Conservation (phyloP, 2,797 vertebrate genomes). For the Limosa lapponica region DNA sequence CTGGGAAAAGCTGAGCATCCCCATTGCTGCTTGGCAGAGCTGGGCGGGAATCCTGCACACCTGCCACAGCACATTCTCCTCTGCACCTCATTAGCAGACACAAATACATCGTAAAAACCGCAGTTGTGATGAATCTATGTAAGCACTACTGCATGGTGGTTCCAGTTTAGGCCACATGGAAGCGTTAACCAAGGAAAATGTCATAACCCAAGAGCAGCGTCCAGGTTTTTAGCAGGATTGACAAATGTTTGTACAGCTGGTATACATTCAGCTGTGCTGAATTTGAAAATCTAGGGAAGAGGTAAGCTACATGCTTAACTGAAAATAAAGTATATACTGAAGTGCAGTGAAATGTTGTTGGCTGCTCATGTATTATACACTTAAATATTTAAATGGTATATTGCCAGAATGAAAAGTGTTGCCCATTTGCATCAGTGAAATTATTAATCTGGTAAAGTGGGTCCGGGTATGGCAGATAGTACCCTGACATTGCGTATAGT, state of each 20-base stretch:
- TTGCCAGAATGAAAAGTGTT: neutral
- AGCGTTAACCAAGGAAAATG: neutral
- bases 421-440: neutral
- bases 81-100: neutral
- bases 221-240: neutral
- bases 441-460: neutral
- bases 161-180: neutral
- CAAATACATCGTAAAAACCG: neutral
- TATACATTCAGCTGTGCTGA: neutral
- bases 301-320: neutral
- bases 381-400: neutral
- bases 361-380: neutral
- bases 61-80: neutral
- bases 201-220: neutral
- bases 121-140: neutral
- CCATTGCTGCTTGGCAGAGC: fast-evolving
- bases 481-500: neutral
- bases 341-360: neutral
- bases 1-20: neutral
- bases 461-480: neutral
- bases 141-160: neutral
- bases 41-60: neutral
- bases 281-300: neutral
- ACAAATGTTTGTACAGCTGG: neutral
- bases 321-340: neutral